phyloP scores from a whole-genome alignment of 2,888 invertebrate species.

The Athrips mouffetella region DNA sequence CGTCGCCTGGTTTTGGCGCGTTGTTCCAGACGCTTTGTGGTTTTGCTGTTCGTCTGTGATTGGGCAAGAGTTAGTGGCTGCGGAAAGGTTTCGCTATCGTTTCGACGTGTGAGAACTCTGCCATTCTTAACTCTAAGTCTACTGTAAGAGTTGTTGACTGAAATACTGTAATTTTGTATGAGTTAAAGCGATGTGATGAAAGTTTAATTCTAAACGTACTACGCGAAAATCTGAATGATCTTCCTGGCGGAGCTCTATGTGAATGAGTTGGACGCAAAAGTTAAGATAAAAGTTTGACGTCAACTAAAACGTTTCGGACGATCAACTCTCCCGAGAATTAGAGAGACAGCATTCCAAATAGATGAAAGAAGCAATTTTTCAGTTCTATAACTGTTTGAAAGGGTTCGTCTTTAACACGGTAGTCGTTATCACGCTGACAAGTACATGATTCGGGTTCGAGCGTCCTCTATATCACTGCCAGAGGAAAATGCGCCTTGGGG shows the following conservation, averaged over 20 bases:
- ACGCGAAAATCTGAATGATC: neutral
- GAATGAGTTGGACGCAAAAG: neutral
- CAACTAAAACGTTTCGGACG: slow-evolving; percentile 2
- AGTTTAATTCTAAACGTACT: neutral
- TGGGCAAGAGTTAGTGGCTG: slow-evolving; percentile 7
- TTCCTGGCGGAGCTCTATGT: no score
- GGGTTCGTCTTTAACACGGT: slow-evolving; percentile 52
- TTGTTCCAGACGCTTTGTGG: slow-evolving; percentile 23
- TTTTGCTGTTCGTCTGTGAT: slow-evolving; percentile 9
- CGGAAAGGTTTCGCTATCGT: slow-evolving; percentile 9
- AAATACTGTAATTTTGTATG: neutral
- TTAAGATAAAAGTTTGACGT: neutral
- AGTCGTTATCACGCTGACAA: slow-evolving; percentile 64
- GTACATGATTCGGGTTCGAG: slow-evolving; percentile 47
- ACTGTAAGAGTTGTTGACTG: neutral
- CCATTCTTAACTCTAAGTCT: neutral
- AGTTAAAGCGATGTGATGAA: neutral
- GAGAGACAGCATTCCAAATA: slow-evolving; percentile 7
- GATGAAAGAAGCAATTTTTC: slow-evolving; percentile 29
- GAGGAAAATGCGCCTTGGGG: slow-evolving; percentile 32
- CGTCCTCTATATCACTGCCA: slow-evolving; percentile 21
- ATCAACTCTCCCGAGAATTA: neutral
- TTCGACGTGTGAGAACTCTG: neutral
- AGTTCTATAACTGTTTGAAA: slow-evolving; percentile 55
- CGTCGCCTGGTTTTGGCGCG: slow-evolving; percentile 16